Base-by-base conservation (phyloP, 2,888 invertebrate genomes). In the Branchipolynoe longqiensis region DNA sequence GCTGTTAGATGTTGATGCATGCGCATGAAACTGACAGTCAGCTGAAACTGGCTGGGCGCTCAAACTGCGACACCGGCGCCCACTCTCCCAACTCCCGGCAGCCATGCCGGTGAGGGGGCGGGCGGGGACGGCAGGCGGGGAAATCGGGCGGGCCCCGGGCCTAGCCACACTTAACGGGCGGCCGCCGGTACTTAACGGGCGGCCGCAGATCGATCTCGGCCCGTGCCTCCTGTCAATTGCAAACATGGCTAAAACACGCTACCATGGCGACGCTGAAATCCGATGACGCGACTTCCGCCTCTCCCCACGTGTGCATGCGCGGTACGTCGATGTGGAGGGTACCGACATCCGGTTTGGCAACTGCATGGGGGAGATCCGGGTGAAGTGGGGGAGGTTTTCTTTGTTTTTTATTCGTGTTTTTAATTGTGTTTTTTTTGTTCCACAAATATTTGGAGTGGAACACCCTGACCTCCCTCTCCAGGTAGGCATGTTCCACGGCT, bases 221-320 rank as follows among this genome's bases (percentile, higher is more conserved):
- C 12, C 31, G 62, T n/a, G 22, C 33, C 69, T 33, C 48, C 38
- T 69, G 69, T 69, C 69, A 69, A 38, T 69, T 38, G 36, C 69
- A 69, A 69, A 69, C 69, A 69, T 38, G 69, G 69, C 69, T 69
- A 69, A 69, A 69, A 69, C 69, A 69, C 69, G 69, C 69, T 6
- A 38, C 36, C 69, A 38, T 33, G 69, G 38, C 36, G 38, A 69
- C 69, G 69, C 36, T 25, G 69, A 33, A 33, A 69, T 38, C 38
- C 69, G 38, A 38, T 38, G 22, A 69, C 69, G 69, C 38, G 12
- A 18, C 36, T 69, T 69, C 69, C 69, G 69, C 22, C 38, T 38
- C 36, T 18, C 69, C 14, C 69, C 25, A 25, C 38, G 36, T 33
- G 31, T 31, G 69, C 69, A 69, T 38, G 69, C 38, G 69, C 38